Conservation (phyloP, 2,888 invertebrate species). For the Acronicta leporina region DNA sequence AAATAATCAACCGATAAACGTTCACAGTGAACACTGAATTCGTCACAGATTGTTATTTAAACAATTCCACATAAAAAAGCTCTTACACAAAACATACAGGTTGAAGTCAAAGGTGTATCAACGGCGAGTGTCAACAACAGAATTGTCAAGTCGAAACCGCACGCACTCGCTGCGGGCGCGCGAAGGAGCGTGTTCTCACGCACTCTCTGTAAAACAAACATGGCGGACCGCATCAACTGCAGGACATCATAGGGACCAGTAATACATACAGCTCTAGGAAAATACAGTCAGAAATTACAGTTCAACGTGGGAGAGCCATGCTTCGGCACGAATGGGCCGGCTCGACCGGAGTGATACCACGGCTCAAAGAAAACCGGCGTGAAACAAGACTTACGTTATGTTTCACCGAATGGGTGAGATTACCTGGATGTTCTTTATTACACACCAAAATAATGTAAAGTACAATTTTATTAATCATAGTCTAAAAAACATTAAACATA, state of each 20-base stretch:
- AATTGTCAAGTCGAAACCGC: slow-evolving; percentile 46
- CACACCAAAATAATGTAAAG: too few relatives aligned
- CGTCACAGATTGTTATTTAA: slow-evolving; percentile 7
- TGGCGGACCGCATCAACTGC: slow-evolving; percentile 24
- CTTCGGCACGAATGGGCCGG: too few relatives aligned
- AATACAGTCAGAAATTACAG: too few relatives aligned
- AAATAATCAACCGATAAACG: slow-evolving; percentile 1
- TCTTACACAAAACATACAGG: slow-evolving; percentile 32
- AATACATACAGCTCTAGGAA: background rate
- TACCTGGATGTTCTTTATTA: too few relatives aligned
- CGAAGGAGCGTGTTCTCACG: slow-evolving; percentile 15
- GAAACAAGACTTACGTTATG: too few relatives aligned
- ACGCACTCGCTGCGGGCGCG: slow-evolving; percentile 30
- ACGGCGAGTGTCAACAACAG: slow-evolving; percentile 39
- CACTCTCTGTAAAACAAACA: slow-evolving; percentile 30
- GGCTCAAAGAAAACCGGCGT: too few relatives aligned
- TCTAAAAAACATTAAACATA: too few relatives aligned
- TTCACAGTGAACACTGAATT: background rate
- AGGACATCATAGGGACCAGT: slow-evolving; percentile 10
- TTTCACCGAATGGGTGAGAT: too few relatives aligned
- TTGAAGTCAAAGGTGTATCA: slow-evolving; percentile 35
- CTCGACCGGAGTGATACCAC: too few relatives aligned
- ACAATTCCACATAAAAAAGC: slow-evolving; percentile 13
- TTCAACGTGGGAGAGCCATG: too few relatives aligned
- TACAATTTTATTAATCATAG: too few relatives aligned